These are phyloP conservation scores for Altica lythri DNA, from an alignment of 2,888 invertebrate species.

Conservation along the genomic window DNA sequence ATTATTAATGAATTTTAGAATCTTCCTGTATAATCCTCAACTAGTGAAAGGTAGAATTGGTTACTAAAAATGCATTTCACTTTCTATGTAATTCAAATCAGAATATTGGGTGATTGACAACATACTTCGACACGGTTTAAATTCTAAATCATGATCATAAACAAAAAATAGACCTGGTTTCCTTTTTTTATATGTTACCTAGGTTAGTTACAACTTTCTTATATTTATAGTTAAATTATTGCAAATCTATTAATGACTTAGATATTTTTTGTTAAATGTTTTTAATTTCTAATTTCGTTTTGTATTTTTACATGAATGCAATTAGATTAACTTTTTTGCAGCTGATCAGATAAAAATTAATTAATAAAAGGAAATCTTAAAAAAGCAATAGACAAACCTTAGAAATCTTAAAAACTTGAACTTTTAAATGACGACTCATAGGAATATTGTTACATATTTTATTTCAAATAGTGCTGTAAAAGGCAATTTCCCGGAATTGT, in stretches of 20 bases:
- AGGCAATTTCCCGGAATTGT: too few species aligned
- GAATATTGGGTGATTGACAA: conserved; percentile 15
- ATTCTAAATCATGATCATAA: conserved; percentile 4
- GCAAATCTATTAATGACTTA: conserved; percentile 1
- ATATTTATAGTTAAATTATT: conserved; percentile 3
- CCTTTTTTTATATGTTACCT: neutral
- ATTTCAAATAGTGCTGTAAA: too few species aligned
- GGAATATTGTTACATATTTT: too few species aligned
- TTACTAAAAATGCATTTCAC: conserved; percentile 15
- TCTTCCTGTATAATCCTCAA: too few species aligned
- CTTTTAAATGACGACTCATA: too few species aligned
- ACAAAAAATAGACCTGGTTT: conserved; percentile 8
- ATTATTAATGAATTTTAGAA: too few species aligned
- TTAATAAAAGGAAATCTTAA: too few species aligned
- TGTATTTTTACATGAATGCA: neutral
- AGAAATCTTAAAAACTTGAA: too few species aligned
- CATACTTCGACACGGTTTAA: neutral
- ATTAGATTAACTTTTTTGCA: too few species aligned
- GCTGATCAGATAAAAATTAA: too few species aligned
- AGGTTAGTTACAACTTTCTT: conserved; percentile 6
- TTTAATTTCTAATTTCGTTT: conserved; percentile 6
- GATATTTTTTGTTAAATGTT: neutral
- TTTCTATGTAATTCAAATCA: conserved; percentile 16
- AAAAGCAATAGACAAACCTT: too few species aligned
- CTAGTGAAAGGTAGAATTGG: conserved; percentile 22